Base-by-base conservation (phyloP, 2,113 vertebrate genomes). In the Seriola quinqueradiata region DNA sequence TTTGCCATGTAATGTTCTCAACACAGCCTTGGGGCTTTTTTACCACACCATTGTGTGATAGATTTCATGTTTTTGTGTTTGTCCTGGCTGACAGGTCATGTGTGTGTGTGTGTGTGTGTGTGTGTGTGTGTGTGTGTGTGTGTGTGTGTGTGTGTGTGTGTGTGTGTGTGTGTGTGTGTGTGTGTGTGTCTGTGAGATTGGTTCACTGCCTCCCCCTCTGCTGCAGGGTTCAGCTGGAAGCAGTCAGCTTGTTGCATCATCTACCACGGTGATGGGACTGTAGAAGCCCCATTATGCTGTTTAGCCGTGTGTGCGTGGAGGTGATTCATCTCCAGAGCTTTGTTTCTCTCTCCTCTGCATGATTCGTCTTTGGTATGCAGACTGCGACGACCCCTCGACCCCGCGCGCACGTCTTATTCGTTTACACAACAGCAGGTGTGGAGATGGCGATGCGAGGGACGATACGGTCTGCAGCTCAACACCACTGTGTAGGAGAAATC, bases 241-340 rank as follows among this genome's bases (percentile, higher is more conserved):
- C 70, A 77, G 74, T 77, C 57, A 40, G 78, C 81, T 75, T 64
- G 80, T 83, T 75, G 81, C 78, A 84, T 83, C 82, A 85, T 78
- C 78, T 55, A 72, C 79, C 75, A 50, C 19, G 2, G 58, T 66
- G 66, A 75, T 64, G 65, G 77, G 58, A 82, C 81, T 8, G 16
- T 34, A 69, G n/a, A 57, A 82, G 55, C 59, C 38, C 72, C 44
- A 46, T 89, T 78, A 86, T 63, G 85, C 10, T 46, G 75, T 87
- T 82, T 78, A 82, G 82, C 67, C 32, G 25, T 58, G 63, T 70
- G 65, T 57, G 34, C 16, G 21, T 58, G 57, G 67, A 66, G 64
- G 54, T 86, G 74, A 91, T 87, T 87, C 76, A 84, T 85, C 89
- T 85, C 63, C 46, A 72, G 61, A 68, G 75, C 32, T 60, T 71